phyloP scores from a whole-genome alignment of 2,888 invertebrate genomes.

The Griposia aprilina region DNA sequence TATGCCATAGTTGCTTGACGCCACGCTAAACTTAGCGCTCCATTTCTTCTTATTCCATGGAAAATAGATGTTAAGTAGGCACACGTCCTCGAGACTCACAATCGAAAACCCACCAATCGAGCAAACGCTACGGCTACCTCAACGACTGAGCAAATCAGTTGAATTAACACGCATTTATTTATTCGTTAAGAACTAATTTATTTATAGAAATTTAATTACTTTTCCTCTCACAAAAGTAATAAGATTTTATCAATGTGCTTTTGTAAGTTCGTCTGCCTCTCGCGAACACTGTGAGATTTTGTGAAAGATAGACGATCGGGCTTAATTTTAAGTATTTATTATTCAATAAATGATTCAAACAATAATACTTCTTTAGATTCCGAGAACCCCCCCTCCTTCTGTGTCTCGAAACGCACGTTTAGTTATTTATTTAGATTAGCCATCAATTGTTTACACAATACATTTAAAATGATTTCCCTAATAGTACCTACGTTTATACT shows the following conservation, averaged over 20 bases:
- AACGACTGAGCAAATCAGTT: constrained; percentile 55
- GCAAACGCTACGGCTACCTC: constrained; percentile 63
- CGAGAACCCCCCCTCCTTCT: not conserved
- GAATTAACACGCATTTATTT: constrained; percentile 63
- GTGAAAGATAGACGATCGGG: constrained; percentile 83
- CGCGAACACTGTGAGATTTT: constrained; percentile 75
- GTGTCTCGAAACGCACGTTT: not conserved
- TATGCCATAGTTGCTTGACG: not conserved
- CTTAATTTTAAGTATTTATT: constrained; percentile 62
- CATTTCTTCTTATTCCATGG: constrained; percentile 22
- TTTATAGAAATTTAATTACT: constrained; percentile 32
- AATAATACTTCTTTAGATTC: not conserved
- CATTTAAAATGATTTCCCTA: not conserved
- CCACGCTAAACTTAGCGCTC: not conserved
- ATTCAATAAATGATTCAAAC: constrained; percentile 53
- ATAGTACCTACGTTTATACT: not conserved
- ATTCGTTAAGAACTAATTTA: constrained; percentile 52
- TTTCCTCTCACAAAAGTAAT: constrained; percentile 27
- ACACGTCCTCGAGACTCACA: constrained; percentile 33
- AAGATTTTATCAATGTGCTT: constrained; percentile 24
- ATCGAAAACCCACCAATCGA: constrained; percentile 61
- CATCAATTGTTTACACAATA: not conserved
- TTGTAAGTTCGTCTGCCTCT: constrained; percentile 81
- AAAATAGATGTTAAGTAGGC: constrained; percentile 11
- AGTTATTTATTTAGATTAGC: no score